These are phyloP conservation scores for Lophochroa leadbeateri DNA, from an alignment of 2,113 vertebrate species.

Conservation along the genomic window DNA sequence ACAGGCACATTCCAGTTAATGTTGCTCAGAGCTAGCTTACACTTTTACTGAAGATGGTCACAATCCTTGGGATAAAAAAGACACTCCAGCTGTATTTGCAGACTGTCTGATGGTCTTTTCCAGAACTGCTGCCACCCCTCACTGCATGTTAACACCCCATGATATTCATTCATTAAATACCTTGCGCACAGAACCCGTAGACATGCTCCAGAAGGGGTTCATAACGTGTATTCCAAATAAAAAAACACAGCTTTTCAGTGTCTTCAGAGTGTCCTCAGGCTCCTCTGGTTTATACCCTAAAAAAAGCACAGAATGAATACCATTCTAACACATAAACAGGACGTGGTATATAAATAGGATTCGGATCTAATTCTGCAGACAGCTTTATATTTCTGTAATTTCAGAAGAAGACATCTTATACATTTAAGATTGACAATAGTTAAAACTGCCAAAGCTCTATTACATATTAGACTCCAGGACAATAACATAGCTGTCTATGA, in stretches of 20 bases:
- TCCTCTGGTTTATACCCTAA: slow-evolving; percentile 44
- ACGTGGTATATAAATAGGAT: background rate
- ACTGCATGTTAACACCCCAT: background rate
- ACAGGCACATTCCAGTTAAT: background rate
- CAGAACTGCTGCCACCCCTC: background rate
- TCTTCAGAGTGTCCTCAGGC: slow-evolving; percentile 53
- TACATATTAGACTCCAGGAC: background rate
- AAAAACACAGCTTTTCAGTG: slow-evolving; percentile 43
- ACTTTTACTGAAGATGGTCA: background rate
- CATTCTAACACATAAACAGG: background rate
- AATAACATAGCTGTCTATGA: background rate
- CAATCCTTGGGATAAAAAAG: background rate
- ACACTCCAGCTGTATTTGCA: background rate
- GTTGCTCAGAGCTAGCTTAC: background rate
- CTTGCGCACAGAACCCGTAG: slow-evolving; percentile 89
- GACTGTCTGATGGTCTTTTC: background rate
- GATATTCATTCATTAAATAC: slow-evolving; percentile 55
- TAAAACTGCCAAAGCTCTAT: background rate
- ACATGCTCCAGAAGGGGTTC: slow-evolving; percentile 99
- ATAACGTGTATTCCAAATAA: slow-evolving; percentile 81
- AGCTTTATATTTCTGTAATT: background rate
- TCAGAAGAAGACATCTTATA: background rate
- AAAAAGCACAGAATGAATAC: background rate
- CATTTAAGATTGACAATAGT: background rate
- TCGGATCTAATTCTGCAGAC: background rate